Conservation (phyloP, 2,888 invertebrate genomes). For the Nudaria mundana region DNA sequence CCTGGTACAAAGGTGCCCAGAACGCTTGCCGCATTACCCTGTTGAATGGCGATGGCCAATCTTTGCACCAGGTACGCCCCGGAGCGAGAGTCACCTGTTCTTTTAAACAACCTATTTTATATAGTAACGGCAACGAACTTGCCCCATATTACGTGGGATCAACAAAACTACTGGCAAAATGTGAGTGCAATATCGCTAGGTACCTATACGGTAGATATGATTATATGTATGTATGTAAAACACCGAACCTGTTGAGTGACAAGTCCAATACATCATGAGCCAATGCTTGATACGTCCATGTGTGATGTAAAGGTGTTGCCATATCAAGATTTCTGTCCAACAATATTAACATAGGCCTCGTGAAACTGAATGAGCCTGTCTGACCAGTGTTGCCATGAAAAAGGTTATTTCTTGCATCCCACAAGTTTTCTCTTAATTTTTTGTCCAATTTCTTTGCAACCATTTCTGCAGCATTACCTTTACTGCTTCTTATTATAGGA, state of each 20-base stretch:
- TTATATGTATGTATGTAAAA: background rate
- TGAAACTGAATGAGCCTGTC: conserved; percentile 90
- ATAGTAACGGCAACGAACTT: no score
- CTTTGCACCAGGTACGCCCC: no score
- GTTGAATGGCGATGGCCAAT: no score
- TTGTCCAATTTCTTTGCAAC: conserved; percentile 98
- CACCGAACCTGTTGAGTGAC: conserved; percentile 87
- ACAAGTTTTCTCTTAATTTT: conserved; percentile 96
- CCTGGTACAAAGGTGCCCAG: no score
- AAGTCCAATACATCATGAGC: conserved; percentile 97
- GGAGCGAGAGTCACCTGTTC: no score
- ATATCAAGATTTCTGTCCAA: conserved; percentile 97
- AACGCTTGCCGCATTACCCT: no score
- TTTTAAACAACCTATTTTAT: no score
- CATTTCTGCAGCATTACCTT: conserved; percentile 99
- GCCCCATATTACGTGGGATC: no score
- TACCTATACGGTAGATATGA: background rate
- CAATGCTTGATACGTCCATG: conserved; percentile 99
- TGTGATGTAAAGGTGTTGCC: conserved; percentile 99
- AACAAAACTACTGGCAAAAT: no score
- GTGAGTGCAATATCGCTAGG: no score
- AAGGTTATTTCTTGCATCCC: conserved; percentile 97
- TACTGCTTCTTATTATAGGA: conserved; percentile 95
- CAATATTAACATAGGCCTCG: conserved; percentile 94
- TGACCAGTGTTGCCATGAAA: conserved; percentile 93